Evolutionary conservation across 2,797 vertebrate species (phyloP).

Genomic region (Tinamus major): DNA sequence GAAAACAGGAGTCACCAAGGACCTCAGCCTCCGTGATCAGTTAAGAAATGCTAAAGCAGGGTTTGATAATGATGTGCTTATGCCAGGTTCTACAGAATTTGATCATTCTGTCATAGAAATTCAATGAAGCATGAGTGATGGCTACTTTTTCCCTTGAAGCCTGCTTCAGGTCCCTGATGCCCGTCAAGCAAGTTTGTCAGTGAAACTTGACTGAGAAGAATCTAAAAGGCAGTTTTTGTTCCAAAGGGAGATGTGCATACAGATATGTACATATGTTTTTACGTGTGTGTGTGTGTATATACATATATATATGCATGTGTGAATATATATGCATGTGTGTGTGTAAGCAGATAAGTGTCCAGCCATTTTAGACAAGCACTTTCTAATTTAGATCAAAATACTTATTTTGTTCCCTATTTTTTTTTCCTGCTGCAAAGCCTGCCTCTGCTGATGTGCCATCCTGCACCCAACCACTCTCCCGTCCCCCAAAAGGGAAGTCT

Average conservation of each 20-base stretch:
- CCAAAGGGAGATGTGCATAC: conserved; percentile 59
- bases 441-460: neutral
- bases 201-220: conserved; percentile 81
- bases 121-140: conserved; percentile 86
- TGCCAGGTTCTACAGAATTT: conserved; percentile 83
- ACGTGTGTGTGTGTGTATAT: neutral
- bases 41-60: conserved; percentile 85
- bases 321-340: neutral
- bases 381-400: conserved; percentile 5
- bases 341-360: conserved; percentile 21
- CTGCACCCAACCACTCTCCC: neutral
- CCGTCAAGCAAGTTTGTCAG: conserved; percentile 84
- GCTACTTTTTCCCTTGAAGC: conserved; percentile 81
- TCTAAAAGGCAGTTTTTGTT: conserved; percentile 78
- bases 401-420: conserved; percentile 28
- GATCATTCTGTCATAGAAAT: conserved; percentile 88
- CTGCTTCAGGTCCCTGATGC: conserved; percentile 80
- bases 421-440: conserved; percentile 16
- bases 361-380: conserved; percentile 4
- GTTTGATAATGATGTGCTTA: conserved; percentile 87
- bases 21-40: conserved; percentile 81
- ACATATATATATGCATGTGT: neutral
- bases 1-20: conserved; percentile 85
- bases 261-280: neutral
- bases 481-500: conserved; percentile 57